These are phyloP conservation scores for Pyxicephalus adspersus DNA, from an alignment of 2,113 vertebrate species.

Conservation along the genomic window DNA sequence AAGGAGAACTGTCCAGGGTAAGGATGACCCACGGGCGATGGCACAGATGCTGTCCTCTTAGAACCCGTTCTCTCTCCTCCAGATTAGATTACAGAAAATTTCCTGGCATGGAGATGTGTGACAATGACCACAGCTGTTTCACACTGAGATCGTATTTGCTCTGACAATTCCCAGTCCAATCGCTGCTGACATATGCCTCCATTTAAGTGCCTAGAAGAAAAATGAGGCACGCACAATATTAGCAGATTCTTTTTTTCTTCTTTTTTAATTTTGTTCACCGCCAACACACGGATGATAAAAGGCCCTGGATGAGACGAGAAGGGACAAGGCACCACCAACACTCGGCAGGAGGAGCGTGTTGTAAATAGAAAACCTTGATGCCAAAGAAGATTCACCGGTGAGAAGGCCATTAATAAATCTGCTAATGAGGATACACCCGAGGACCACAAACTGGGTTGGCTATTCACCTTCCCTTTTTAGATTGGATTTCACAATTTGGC, in stretches of 20 bases:
- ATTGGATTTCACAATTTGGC: too few relatives aligned
- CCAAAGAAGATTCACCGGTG: too few relatives aligned
- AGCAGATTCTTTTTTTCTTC: not conserved
- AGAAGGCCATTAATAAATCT: too few relatives aligned
- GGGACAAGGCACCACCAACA: too few relatives aligned
- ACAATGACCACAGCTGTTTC: slow-evolving; percentile 49
- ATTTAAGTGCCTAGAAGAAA: slow-evolving; percentile 24
- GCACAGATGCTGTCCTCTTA: not conserved
- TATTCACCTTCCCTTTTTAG: too few relatives aligned
- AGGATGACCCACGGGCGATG: not conserved
- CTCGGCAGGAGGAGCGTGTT: too few relatives aligned
- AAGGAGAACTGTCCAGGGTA: not conserved
- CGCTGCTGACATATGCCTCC: slow-evolving; percentile 40
- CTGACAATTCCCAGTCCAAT: slow-evolving; percentile 43
- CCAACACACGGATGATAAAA: not conserved
- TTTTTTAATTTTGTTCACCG: not conserved
- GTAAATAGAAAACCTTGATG: too few relatives aligned
- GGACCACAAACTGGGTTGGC: too few relatives aligned
- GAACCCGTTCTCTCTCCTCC: not conserved
- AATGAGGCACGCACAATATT: not conserved
- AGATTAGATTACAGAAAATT: slow-evolving; percentile 8
- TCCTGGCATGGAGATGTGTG: slow-evolving; percentile 37
- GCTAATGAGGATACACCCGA: too few relatives aligned
- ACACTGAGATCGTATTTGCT: slow-evolving; percentile 17
- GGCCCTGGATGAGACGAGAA: too few relatives aligned